Percentiles rank a stretch among this genome's conserved stretches.
Conservation (phyloP, 2,888 invertebrate genomes). For the Reticulitermes lucifugus region DNA sequence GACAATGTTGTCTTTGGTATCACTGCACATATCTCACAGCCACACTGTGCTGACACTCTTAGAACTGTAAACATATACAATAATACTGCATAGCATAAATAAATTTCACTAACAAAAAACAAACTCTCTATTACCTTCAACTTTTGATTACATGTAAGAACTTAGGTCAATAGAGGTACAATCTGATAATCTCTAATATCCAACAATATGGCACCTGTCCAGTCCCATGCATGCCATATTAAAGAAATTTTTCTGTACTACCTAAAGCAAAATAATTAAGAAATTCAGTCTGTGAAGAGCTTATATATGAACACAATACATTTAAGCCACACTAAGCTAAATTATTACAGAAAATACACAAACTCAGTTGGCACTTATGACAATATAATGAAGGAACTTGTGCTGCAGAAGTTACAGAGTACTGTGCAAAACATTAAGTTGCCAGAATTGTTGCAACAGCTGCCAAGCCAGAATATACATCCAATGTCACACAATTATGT, state of each 20-base stretch:
- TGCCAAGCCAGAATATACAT: background rate
- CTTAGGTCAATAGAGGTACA: no score
- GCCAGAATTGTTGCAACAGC: background rate
- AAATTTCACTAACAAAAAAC: background rate
- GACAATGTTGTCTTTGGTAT: background rate
- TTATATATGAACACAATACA: background rate
- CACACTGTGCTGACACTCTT: background rate
- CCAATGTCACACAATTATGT: background rate
- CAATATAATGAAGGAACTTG: background rate
- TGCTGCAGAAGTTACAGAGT: background rate
- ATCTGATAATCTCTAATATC: no score
- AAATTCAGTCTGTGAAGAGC: background rate
- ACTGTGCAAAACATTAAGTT: background rate
- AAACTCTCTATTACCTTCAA: background rate
- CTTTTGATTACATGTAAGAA: background rate
- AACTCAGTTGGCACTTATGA: background rate
- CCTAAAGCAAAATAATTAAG: background rate
- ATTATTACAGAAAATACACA: background rate
- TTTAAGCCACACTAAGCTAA: background rate
- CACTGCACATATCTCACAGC: background rate
- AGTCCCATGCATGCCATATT: no score
- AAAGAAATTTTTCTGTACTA: background rate
- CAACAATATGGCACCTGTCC: no score
- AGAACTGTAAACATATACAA: no score
- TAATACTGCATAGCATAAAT: background rate